These are phyloP conservation scores for Erpobdella octoculata DNA, from an alignment of 2,888 invertebrate species.

Conservation along the genomic window DNA sequence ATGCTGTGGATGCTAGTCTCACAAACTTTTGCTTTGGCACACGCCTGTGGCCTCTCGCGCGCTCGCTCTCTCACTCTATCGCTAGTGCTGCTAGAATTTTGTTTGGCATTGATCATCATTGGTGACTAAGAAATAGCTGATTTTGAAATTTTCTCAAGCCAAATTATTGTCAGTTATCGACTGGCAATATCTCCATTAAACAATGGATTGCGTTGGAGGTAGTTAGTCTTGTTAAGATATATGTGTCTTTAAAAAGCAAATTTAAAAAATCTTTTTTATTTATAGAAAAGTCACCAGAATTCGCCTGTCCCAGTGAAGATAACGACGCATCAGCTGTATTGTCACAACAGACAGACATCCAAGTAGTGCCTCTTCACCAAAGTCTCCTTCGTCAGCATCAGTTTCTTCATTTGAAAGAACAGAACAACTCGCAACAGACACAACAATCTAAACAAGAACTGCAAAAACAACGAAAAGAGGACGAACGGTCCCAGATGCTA, in stretches of 20 bases:
- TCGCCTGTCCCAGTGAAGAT: background rate
- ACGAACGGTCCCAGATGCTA: background rate
- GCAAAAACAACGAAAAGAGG: background rate
- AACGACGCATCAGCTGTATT: background rate
- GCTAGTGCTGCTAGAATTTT: background rate
- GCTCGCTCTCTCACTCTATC: background rate
- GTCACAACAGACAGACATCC: conserved; percentile 1
- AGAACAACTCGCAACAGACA: background rate
- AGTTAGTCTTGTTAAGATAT: conserved; percentile 1
- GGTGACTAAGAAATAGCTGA: too few relatives aligned
- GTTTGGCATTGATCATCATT: too few relatives aligned
- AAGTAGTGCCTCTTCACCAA: background rate
- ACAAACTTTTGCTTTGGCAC: conserved; percentile 8
- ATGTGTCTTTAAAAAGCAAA: background rate
- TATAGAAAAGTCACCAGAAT: background rate
- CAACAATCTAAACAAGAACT: background rate
- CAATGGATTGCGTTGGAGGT: background rate
- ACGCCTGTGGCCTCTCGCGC: background rate
- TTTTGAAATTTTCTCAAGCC: too few relatives aligned
- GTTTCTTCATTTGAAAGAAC: background rate
- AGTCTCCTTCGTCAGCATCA: conserved; percentile 7
- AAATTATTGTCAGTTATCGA: background rate
- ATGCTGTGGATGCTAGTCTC: conserved; percentile 1
- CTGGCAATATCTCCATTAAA: background rate
- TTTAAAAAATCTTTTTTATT: background rate